A percentile compares a stretch with the other conserved stretches of the same genome.
Conservation (phyloP, 2,888 invertebrate species). For the Bellardia pandia region DNA sequence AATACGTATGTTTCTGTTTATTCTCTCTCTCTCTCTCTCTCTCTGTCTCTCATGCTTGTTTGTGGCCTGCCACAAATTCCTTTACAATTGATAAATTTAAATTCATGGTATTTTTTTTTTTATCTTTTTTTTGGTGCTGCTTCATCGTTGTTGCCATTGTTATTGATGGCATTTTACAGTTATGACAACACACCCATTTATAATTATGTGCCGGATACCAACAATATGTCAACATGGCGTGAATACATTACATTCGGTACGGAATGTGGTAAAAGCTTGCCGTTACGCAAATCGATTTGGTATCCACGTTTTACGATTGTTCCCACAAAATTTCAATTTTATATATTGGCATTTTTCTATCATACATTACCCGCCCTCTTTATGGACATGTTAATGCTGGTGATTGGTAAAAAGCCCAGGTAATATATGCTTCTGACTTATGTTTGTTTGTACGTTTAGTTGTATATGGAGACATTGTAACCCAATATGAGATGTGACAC, state of each 20-base stretch:
- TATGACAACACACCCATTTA: conserved; percentile 85
- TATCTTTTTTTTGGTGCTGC: neutral
- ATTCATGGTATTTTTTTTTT: conserved; percentile 23
- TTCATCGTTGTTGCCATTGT: conserved; percentile 19
- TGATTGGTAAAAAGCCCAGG: conserved; percentile 83
- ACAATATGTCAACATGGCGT: conserved; percentile 93
- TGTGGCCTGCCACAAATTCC: conserved; percentile 42
- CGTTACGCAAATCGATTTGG: conserved; percentile 89
- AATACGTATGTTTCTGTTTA: conserved; percentile 78
- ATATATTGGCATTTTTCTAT: conserved; percentile 86
- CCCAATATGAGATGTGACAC: conserved; percentile 48
- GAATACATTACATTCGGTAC: conserved; percentile 86
- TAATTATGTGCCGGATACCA: conserved; percentile 94
- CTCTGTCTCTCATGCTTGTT: neutral
- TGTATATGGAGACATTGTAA: conserved; percentile 27
- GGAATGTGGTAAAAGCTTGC: conserved; percentile 85
- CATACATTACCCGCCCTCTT: conserved; percentile 88
- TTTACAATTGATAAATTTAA: conserved; percentile 36
- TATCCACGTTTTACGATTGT: conserved; percentile 86
- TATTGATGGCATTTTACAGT: conserved; percentile 69
- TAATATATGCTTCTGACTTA: conserved; percentile 73
- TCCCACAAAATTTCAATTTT: conserved; percentile 84
- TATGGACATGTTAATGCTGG: conserved; percentile 85
- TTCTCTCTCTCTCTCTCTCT: neutral
- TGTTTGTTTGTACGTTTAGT: neutral